Evolutionary conservation across 2,888 invertebrate species (phyloP), one percentile per base, ranked within the genome.

Genomic region (Parnassius smintheus): DNA sequence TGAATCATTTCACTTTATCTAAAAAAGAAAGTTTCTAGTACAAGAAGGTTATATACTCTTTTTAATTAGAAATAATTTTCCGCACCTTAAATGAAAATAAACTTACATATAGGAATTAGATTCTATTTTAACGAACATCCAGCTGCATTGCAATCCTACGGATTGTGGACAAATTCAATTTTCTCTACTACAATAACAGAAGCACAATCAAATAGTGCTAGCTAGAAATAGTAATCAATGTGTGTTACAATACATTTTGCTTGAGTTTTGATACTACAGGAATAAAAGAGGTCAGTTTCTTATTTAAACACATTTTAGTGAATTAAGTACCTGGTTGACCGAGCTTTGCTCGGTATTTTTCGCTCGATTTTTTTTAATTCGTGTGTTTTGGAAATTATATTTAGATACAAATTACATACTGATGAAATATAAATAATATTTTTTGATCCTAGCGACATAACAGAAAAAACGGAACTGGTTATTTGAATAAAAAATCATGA

Each of bases 141-240:
- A 53, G 75, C 78, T 80, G 77, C 79, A 78, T 74, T 78, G 72
- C 82, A 83, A 85, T 84, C 79, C 78, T 70, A 75, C 78, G 85
- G 86, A 85, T 86, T 88, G 87, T 84, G 84, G 85, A 85, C 86
- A 83, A 84, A 89, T 90, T 88, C 89, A 89, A 90, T 90, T 89
- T 87, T 84, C 84, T 78, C 82, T 71, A 72, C 77, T 77, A 76
- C 84, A 83, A 88, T 86, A 86, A 83, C 81, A 78, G 81, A 80
- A 83, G 83, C 84, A 87, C 52, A 57, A 61, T 56, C 61, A 56
- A 56, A 61, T 56, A 61, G 56, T 51, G 46, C 9, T 48, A 18
- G 56, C 51, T 50, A 45, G 45, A 61, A 52, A 58, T 56, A 56
- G 46, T 56, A 61, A 48, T 56, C 52, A 25, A 50, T 51, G 59